These are phyloP conservation scores for Rhimphoctona megacephalus DNA, from an alignment of 2,888 invertebrate species.

Conservation along the genomic window DNA sequence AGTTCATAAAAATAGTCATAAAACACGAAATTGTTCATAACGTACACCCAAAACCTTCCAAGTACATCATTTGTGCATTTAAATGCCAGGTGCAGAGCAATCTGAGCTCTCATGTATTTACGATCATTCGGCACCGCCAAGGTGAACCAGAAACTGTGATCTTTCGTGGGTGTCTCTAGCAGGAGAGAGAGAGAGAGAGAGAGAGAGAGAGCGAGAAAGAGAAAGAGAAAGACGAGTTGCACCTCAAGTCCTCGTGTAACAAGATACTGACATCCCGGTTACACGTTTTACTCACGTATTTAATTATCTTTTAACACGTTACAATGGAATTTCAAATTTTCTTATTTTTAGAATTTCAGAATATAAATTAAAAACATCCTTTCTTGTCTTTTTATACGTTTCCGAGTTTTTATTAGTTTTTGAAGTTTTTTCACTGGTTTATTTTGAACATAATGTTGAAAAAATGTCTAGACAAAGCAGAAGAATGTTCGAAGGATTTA, in stretches of 20 bases:
- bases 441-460: too few relatives aligned
- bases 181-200: neutral
- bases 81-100: conserved; percentile 26
- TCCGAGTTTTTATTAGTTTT: too few relatives aligned
- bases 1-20: neutral
- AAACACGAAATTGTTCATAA: neutral
- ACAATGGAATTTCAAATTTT: neutral
- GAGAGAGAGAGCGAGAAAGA: too few relatives aligned
- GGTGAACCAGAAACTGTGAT: conserved; percentile 80
- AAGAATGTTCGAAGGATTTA: too few relatives aligned
- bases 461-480: too few relatives aligned
- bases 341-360: neutral
- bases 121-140: conserved; percentile 78
- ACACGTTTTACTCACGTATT: conserved; percentile 43
- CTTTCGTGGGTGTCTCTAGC: conserved; percentile 76
- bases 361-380: neutral
- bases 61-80: conserved; percentile 30
- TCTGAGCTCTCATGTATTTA: conserved; percentile 56
- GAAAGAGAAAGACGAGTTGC: neutral
- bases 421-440: too few relatives aligned
- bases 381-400: neutral
- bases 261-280: conserved; percentile 65
- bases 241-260: conserved; percentile 67
- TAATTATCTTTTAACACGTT: neutral
- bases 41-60: conserved; percentile 36